Evolutionary conservation across 2,797 vertebrate species (phyloP), one percentile per base, ranked within the genome.

Genomic region (Varecia variegata): DNA sequence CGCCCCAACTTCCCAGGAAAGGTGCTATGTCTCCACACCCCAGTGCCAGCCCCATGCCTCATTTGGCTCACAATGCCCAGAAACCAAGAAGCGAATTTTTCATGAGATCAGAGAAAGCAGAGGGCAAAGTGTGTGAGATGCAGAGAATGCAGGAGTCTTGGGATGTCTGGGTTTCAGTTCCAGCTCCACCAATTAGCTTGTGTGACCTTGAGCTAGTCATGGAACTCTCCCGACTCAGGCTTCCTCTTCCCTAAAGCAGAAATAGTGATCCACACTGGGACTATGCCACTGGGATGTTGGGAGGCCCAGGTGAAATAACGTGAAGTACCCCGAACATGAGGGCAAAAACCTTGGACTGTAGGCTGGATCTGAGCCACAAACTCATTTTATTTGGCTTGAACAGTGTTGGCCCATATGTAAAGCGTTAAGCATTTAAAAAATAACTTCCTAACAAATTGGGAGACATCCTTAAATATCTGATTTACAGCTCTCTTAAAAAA

Each of bases 1-100:
- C 0, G 1, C 79, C 94, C 38, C 65, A 21, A 88, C 93, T 89
- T 93, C 95, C 80, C 74, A 38, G 95, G 86, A 95, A 96, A 93
- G 90, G 94, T 76, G 88, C 81, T 85, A 18, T 67, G 73, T 68
- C 68, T 95, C 56, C 82, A 96, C 73, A 93, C 73, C 84, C 85
- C 45, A 79, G 85, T 85, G 94, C 86, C 95, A 94, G 88, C 70
- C 56, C 71, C 40, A 25, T 9, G 81, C 82, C 58, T 92, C 60
- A 88, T 52, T 86, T 82, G 74, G 91, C 76, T 96, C 68, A 47
- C 40, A 38, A 81, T 25, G 54, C 86, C 47, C 91, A 76, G 62
- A 88, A 93, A 95, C 68, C 27, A 81, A 88, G 73, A 81, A 95
- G 88, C 23, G n/a, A n/a, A 52, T 68, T 82, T 32, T 91, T 94